Evolutionary conservation across 2,797 vertebrate species (phyloP), one percentile per base, ranked within the genome.

Genomic region (Lagocephalus sceleratus): DNA sequence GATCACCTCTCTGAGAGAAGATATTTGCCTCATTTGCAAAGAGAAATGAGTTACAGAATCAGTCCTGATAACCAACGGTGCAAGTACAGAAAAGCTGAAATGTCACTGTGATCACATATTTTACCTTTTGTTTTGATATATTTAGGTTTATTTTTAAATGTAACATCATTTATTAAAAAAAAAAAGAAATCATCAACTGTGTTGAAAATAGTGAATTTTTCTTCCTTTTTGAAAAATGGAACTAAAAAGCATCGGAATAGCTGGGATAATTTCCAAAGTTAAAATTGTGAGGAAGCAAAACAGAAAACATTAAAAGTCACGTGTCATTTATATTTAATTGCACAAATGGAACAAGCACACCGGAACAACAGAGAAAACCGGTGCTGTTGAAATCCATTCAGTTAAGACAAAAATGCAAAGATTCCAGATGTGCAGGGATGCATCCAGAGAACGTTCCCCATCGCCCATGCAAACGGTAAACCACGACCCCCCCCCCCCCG

Each of bases 381-480:
- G 14, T 6, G 9, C 44, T 45, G 9, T 42, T 22, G 4, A 43
- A 17, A 43, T 17, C 41, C 41, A n/a, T 17, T 43, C n/a, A 43
- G 17, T 45, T 21, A 26, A 20, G 42, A 47, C 20, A 51, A 54
- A 32, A 54, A 11, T 4, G 20, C 20, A 55, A 16, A 26, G 8
- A 29, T 19, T 73, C 43, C 58, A 68, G 85, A 84, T 85, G 85
- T 81, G 70, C 49, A 63, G 40, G 73, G 79, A 84, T 82, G 81
- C 81, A 76, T 67, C 62, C 41, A 47, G 66, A 87, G 84, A 80
- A 10, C n/a, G 67, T 43, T 71, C 7, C 11, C 68, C 51, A 57
- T 60, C 62, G 77, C 79, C 70, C 87, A 88, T 88, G 87, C 87
- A 86, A 79, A 80, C 63, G 64, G 57, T 49, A 45, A 55, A 57